Evolutionary conservation across 2,113 vertebrate species (phyloP), one percentile per base, ranked within the genome.

Genomic region (Oryzias curvinotus): DNA sequence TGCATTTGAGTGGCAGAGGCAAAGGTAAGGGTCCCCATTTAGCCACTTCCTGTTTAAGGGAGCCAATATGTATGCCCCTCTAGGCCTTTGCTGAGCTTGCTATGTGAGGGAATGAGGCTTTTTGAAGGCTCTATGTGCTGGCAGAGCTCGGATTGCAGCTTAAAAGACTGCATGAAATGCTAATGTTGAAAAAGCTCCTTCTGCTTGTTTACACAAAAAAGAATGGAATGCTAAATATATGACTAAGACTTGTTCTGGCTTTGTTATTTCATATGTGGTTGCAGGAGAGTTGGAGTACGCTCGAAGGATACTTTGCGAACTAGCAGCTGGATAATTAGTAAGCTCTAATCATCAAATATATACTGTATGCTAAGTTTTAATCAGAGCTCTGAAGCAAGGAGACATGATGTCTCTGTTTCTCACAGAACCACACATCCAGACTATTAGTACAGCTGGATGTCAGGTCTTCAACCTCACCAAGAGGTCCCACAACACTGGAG

Each of bases 361-460:
- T 52, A 51, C 51, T 25, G 36, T 30, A 17, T 57, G 47, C 59
- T 77, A 59, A 67, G 36, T 77, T 47, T 53, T 54, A 51, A 69
- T 75, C 62, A 61, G 36, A 69, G 48, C 45, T 69, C 44, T 71
- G 59, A 62, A 66, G 61, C 57, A 72, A 62, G 52, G 43, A 65
- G 57, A 57, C 71, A 60, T 49, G 58, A 46, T 71, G 73, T 64
- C 69, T 77, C 50, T 56, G 14, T 50, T 52, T 54, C 53, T 71
- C 55, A 73, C 17, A 64, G 23, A 16, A 28, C 28, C 49, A 58
- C 10, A 18, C 12, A 44, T 16, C 6, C 14, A 53, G 41, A 64
- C 36, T 81, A 82, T 85, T 86, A 75, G 72, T 75, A 68, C 78
- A 86, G 77, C 73, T 83, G 83, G 78, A 67, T 83, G 76, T 86